Evolutionary conservation across 2,797 vertebrate genomes (phyloP), one percentile per base, ranked within the genome.

Genomic region (Phataginus tetradactyla): DNA sequence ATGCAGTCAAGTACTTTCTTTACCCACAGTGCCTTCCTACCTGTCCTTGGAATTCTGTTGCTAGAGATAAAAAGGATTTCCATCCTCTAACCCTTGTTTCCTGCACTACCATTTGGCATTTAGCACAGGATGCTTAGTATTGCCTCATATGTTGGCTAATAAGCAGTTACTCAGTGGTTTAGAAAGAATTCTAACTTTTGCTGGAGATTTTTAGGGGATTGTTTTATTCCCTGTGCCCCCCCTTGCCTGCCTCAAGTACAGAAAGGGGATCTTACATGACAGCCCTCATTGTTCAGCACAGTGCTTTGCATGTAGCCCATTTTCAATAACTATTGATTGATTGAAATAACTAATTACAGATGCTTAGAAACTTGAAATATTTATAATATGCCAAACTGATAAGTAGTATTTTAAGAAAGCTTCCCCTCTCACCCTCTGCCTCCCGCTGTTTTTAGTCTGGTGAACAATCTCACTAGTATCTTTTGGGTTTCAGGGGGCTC

Each of bases 401-500:
- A 14, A 0, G 5, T 57, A 29, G 39, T 14, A 21, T 90, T 86
- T 81, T 32, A 61, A 57, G 55, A 72, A 68, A 72, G 34, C 49
- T 27, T 32, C 59, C 29, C n/a, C 14, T 49, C 29, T 81, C 29
- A 20, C 23, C 20, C 20, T 29, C 13, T 13, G 15, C 61, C 61
- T 15, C 49, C 74, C 3, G 45, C 45, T 11, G 39, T 4, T 59
- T 79, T 37, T 61, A 29, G 45, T 51, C 84, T 34, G 53, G 20
- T 59, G 32, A 72, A 51, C 6, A 4, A 8, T 84, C 66, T 96
- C 64, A 68, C 63, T 61, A 32, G 37, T 23, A 1, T 63, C 59
- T 93, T 77, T 97, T 94, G 94, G 32, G 80, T 98, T 98, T 34
- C 96, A 99, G 99, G 98, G 99, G 99, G 69, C 98, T 99, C 97